Conservation (phyloP, 2,888 invertebrate genomes). For the Exephanes ischioxanthus region DNA sequence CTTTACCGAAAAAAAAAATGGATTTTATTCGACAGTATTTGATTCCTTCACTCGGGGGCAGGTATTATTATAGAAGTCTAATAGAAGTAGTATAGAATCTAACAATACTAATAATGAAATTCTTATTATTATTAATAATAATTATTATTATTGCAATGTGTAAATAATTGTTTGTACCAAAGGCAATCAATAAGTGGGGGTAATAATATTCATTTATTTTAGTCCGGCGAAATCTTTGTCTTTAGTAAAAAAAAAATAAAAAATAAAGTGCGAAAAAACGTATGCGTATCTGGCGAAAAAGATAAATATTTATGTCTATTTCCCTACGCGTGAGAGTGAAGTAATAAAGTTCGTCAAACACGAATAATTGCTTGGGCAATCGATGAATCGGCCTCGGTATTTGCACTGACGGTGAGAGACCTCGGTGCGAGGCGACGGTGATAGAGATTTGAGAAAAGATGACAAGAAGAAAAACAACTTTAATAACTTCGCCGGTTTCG, state of each 20-base stretch:
- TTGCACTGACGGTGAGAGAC: not conserved
- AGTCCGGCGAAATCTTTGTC: not conserved
- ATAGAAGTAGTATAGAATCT: no score
- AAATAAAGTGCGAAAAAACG: not conserved
- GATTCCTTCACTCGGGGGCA: not conserved
- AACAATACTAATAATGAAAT: no score
- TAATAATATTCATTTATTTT: not conserved
- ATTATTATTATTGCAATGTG: no score
- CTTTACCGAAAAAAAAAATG: not conserved
- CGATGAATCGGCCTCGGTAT: not conserved
- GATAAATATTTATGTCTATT: not conserved
- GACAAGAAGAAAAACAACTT: not conserved
- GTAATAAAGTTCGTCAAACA: not conserved
- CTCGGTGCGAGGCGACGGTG: not conserved
- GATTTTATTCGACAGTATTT: not conserved
- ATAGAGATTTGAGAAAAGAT: not conserved
- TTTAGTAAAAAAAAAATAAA: not conserved
- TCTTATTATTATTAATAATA: no score
- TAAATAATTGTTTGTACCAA: no score
- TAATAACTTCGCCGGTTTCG: not conserved
- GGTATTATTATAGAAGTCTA: not conserved
- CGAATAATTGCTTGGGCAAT: conserved; percentile 4
- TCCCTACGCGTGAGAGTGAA: not conserved
- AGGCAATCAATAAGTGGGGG: no score
- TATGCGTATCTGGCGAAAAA: not conserved